Evolutionary conservation across 53 echinoderm and acorn worm species (phyloP), one percentile per base, ranked within the genome.

Genomic region (Echinometra lucunter): DNA sequence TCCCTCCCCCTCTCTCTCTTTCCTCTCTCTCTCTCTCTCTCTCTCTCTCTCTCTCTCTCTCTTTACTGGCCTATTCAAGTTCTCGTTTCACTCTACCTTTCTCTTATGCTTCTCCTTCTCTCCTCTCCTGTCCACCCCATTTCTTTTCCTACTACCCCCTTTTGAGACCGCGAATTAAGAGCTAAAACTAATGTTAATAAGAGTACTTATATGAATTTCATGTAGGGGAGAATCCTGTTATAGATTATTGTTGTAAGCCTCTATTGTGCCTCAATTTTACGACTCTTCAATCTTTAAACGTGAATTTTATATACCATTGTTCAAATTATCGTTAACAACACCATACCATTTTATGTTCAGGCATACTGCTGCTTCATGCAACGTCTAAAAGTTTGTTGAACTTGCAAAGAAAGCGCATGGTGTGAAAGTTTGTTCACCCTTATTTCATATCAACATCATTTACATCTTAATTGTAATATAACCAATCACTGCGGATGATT

Each of bases 391-490:
- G 81, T 81, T 81, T 81, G 81, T 81, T 81, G 17, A 81, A 38
- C 81, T 27, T 81, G 40, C 81, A 40, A 81, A 81, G n/a, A n/a
- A n/a, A 15, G 38, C 81, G 37, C 44, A 83, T 83, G 83, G 47
- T 83, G 23, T 23, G 35, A 88, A 88, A 88, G 88, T 88, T 88
- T 88, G 88, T 88, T 88, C 88, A 88, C 88, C 88, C 88, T 56
- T 53, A 34, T n/a, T 17, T 23, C 4, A 69, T 28, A 69, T 69
- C 69, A 69, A 69, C 69, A 69, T 69, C 34, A 69, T 69, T 69
- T 69, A 69, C 69, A 69, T 69, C 10, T 5, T 6, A 30, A 69
- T 69, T 32, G 30, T 30, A 30, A 69, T 69, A 69, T 30, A 19
- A 12, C 69, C 69, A 69, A 69, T 69, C 69, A 32, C 34, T 34